Base-by-base conservation (phyloP, 2,113 vertebrate species). In the Sciurus niger region DNA sequence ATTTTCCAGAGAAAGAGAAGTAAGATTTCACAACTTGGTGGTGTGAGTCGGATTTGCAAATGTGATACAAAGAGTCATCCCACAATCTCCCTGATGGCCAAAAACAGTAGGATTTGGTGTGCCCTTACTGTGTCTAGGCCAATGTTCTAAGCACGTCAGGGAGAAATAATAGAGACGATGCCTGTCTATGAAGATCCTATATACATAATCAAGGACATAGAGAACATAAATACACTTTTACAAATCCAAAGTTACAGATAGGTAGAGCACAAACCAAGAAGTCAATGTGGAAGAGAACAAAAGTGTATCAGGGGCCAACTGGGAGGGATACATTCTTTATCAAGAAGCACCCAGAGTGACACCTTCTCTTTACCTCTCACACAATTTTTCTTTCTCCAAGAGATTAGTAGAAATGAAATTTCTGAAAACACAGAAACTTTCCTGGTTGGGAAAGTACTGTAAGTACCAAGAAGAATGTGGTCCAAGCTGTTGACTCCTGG, bases 341-440 rank as follows among this genome's bases (percentile, higher is more conserved):
- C 85, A 12, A 84, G 84, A 43, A 78, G 32, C 43, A 48, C 48
- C 46, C 48, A 30, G 5, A 4, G 20, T 13, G 53, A 34, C 0
- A 3, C n/a, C 73, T 80, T 63, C 48, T 63, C 32, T 85, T 55
- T 43, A 30, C 25, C 13, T 53, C 65, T 58, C 53, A 22, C 20
- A 32, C 32, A 65, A 34, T 70, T 67, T 46, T 76, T 51, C 53
- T 84, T 77, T 84, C 63, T 89, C 79, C 3, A 65, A 82, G 73
- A 85, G 53, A 34, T 83, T 43, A 37, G 16, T 1, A 70, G 68
- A 78, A 78, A 40, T 10, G 40, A 74, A 92, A 90, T 83, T 73
- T 84, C 46, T 73, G 68, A 92, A 97, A 90, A 70, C 65, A 65
- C 9, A 37, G 90, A 72, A 1, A 40, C 12, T 16, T 80, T 87